phyloP scores from a whole-genome alignment of 92 coral and sea anemone species.

The Zoanthus gigantus region DNA sequence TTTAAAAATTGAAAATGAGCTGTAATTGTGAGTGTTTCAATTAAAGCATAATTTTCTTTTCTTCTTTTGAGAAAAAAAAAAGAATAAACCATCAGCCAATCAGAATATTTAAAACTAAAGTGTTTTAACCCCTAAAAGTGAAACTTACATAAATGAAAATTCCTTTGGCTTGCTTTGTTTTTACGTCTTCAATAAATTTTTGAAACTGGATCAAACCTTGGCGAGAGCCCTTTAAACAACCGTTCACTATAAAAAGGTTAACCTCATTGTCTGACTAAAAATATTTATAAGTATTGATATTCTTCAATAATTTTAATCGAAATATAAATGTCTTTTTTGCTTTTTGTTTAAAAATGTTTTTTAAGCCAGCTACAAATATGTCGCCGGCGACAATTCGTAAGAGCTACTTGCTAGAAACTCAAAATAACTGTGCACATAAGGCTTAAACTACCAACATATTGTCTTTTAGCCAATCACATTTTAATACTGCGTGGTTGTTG shows the following conservation, averaged over 20 bases:
- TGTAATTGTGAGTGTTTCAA: no score
- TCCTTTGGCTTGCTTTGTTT: background rate
- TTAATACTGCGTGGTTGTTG: background rate
- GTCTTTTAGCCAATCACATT: background rate
- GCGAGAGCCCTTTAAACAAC: no score
- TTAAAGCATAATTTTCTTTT: no score
- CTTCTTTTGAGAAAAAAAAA: no score
- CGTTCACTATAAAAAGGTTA: no score
- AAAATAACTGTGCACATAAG: background rate
- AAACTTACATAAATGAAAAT: no score
- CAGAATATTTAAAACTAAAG: no score
- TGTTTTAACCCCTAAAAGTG: no score
- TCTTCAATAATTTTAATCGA: background rate
- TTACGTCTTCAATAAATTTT: background rate
- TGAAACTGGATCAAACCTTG: background rate
- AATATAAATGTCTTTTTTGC: conserved; percentile 11
- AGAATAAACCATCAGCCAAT: no score
- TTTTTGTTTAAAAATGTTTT: conserved; percentile 1
- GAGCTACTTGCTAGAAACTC: background rate
- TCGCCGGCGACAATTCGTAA: conserved; percentile 56
- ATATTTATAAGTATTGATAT: background rate
- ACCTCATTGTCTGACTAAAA: background rate
- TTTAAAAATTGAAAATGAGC: no score
- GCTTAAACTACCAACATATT: background rate
- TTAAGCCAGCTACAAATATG: conserved; percentile 42